Percentiles rank a stretch among this genome's conserved stretches.
phyloP scores from a whole-genome alignment of 2,113 vertebrate species.

The Plecturocebus donacophilus region DNA sequence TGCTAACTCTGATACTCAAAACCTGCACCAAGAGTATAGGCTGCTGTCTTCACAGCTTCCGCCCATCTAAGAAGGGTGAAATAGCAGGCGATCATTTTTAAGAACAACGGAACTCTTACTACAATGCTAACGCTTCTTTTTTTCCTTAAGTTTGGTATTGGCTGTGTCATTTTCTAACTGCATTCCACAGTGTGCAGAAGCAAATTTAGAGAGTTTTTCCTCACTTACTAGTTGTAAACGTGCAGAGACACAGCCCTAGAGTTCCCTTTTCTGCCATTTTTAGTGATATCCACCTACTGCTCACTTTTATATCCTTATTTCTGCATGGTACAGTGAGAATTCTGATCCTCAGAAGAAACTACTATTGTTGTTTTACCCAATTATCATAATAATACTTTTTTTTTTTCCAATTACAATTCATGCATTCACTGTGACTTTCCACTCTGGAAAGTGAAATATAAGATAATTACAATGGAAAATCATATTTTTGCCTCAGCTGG shows the following conservation, averaged over 20 bases:
- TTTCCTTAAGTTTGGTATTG: not conserved
- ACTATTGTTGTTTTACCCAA: not conserved
- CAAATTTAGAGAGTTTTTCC: not conserved
- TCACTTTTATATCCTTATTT: not conserved
- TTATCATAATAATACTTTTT: not conserved
- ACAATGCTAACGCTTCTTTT: too few species aligned
- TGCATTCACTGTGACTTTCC: not conserved
- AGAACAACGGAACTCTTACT: not conserved
- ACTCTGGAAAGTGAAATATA: not conserved
- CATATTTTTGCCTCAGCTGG: not conserved
- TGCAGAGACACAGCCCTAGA: not conserved
- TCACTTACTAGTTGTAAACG: not conserved
- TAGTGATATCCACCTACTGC: not conserved
- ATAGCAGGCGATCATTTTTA: not conserved
- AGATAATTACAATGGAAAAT: not conserved
- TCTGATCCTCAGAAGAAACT: not conserved
- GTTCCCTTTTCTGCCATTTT: not conserved
- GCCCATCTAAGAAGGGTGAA: not conserved
- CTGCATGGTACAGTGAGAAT: not conserved
- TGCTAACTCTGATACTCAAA: not conserved
- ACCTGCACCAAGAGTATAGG: not conserved
- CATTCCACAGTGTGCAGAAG: not conserved
- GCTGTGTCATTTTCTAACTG: not conserved
- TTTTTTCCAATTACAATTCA: not conserved
- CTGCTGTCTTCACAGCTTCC: not conserved